phyloP scores from a whole-genome alignment of 2,113 vertebrate genomes.

The Smithornis capensis region DNA sequence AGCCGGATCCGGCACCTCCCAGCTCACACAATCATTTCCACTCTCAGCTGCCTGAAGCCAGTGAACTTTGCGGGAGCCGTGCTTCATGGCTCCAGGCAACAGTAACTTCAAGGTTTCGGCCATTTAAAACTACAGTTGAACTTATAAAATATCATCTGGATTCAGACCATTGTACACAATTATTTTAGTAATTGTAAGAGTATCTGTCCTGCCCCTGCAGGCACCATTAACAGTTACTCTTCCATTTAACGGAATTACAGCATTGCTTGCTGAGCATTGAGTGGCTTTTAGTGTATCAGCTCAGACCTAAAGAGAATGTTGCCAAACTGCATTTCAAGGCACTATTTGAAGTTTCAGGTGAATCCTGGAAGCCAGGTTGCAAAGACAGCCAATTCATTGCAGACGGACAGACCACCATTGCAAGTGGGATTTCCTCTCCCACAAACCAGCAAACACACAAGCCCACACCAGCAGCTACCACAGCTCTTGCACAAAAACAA shows the following conservation, averaged over 20 bases:
- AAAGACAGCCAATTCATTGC: background rate
- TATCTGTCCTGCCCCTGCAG: background rate
- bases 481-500: background rate
- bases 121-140: background rate
- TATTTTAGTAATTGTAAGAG: background rate
- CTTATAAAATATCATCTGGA: background rate
- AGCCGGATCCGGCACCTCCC: background rate
- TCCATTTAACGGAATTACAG: background rate
- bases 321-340: background rate
- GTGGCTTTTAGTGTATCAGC: background rate
- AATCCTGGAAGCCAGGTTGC: background rate
- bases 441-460: background rate
- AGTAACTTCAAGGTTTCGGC: background rate
- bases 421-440: background rate
- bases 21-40: background rate
- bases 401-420: too few species aligned
- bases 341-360: background rate
- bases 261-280: accelerated
- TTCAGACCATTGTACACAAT: background rate
- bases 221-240: background rate
- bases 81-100: accelerated
- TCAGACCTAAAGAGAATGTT: background rate
- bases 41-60: background rate
- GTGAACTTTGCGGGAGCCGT: background rate
- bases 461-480: background rate